phyloP scores from a whole-genome alignment of 2,888 invertebrate species.

The Subacronicta megacephala region DNA sequence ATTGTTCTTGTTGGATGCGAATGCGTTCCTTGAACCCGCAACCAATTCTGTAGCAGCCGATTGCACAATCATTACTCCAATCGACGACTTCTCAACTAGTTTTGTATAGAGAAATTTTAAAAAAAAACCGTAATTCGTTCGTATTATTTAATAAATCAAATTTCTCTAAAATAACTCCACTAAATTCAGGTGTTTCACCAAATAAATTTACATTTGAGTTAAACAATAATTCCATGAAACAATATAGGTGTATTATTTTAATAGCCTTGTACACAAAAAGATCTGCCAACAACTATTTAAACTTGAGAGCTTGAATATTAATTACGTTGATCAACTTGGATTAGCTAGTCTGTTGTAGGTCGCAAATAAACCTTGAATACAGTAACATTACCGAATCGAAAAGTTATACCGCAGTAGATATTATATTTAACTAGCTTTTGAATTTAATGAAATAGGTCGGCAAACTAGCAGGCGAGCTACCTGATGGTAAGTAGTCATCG shows the following conservation, averaged over 20 bases:
- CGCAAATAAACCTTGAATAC: slow-evolving; percentile 35
- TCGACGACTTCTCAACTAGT: too few relatives aligned
- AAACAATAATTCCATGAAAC: slow-evolving; percentile 25
- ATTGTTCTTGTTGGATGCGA: too few relatives aligned
- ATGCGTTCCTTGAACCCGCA: too few relatives aligned
- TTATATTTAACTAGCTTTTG: too few relatives aligned
- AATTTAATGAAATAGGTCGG: too few relatives aligned
- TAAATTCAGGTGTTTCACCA: slow-evolving; percentile 19
- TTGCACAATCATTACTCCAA: too few relatives aligned
- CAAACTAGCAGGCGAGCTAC: too few relatives aligned
- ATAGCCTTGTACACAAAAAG: slow-evolving; percentile 45
- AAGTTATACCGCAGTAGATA: slow-evolving; percentile 20
- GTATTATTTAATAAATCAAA: too few relatives aligned
- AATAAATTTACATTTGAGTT: slow-evolving; percentile 33
- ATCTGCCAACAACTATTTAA: slow-evolving; percentile 24
- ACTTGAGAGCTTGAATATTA: slow-evolving; percentile 50
- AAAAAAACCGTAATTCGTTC: too few relatives aligned
- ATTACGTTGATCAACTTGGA: slow-evolving; percentile 48
- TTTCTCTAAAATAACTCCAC: background rate
- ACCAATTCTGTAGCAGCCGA: too few relatives aligned
- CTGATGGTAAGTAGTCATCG: too few relatives aligned
- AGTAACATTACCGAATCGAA: slow-evolving; percentile 42
- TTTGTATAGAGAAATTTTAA: too few relatives aligned
- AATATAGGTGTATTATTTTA: slow-evolving; percentile 42
- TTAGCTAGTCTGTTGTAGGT: slow-evolving; percentile 35